Conservation (phyloP, 2,113 vertebrate genomes). For the Circaetus gallicus region DNA sequence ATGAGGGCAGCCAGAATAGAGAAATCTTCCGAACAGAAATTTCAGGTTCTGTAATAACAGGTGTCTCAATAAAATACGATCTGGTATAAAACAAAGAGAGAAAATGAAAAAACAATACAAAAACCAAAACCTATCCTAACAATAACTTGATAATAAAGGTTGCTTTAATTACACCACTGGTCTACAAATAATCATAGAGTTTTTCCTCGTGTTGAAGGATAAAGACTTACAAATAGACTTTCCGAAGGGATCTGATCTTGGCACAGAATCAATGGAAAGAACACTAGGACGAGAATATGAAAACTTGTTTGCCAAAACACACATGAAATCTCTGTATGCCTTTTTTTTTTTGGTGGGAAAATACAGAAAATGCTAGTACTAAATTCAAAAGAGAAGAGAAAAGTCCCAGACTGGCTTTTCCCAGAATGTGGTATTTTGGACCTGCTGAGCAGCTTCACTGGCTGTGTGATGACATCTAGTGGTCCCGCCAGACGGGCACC, state of each 20-base stretch:
- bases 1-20: neutral
- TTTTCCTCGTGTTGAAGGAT: neutral
- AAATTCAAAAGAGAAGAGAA: neutral
- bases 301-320: neutral
- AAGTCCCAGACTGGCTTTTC: neutral
- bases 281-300: fast-evolving
- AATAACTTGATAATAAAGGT: neutral
- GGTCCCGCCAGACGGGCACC: neutral
- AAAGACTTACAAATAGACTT: neutral
- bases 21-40: neutral
- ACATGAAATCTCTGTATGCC: neutral
- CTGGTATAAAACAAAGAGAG: neutral
- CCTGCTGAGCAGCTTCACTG: neutral
- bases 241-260: neutral
- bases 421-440: neutral
- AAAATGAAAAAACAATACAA: neutral
- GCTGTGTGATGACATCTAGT: neutral
- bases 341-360: neutral
- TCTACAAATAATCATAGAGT: neutral
- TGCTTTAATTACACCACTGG: neutral
- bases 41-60: neutral
- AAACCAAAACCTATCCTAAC: neutral
- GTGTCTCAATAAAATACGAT: neutral
- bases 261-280: neutral
- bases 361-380: neutral